phyloP scores from a whole-genome alignment of 2,888 invertebrate genomes.

The Conchocele bisecta region DNA sequence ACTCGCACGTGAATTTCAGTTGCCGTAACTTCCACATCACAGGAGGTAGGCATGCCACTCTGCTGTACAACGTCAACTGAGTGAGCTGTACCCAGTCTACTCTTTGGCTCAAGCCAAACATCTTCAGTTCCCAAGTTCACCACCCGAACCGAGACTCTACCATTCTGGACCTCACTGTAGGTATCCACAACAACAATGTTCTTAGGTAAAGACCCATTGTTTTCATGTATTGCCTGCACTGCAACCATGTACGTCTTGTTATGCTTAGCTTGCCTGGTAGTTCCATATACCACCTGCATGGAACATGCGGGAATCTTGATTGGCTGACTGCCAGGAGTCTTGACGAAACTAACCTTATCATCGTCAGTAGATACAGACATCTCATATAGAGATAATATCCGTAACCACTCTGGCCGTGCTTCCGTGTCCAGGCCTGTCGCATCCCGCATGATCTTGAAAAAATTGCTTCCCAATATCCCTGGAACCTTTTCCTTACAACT shows the following conservation, averaged over 20 bases:
- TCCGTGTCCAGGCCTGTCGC: not conserved
- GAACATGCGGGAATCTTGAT: conserved; percentile 6
- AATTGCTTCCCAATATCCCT: conserved; percentile 6
- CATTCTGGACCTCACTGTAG: not conserved
- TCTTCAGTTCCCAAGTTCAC: conserved; percentile 11
- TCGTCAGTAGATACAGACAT: not conserved
- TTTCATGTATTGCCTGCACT: not conserved
- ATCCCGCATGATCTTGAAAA: not conserved
- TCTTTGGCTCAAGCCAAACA: conserved; percentile 14
- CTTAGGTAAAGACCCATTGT: not conserved
- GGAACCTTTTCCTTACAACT: not conserved
- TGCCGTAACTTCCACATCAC: not conserved
- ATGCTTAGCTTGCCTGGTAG: not conserved
- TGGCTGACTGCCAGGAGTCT: not conserved
- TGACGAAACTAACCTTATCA: not conserved
- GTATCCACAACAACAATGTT: conserved; percentile 11
- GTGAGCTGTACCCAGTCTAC: not conserved
- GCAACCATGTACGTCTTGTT: conserved; percentile 1
- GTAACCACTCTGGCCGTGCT: not conserved
- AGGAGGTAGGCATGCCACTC: not conserved
- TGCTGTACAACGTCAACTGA: conserved; percentile 4
- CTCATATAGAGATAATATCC: not conserved
- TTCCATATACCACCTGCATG: conserved; percentile 3
- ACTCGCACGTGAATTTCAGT: conserved; percentile 12
- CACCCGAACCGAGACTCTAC: conserved; percentile 2